A percentile compares a stretch with the other conserved stretches of the same genome.
phyloP scores from a whole-genome alignment of 2,797 vertebrate genomes.

The Sebastes cheni region DNA sequence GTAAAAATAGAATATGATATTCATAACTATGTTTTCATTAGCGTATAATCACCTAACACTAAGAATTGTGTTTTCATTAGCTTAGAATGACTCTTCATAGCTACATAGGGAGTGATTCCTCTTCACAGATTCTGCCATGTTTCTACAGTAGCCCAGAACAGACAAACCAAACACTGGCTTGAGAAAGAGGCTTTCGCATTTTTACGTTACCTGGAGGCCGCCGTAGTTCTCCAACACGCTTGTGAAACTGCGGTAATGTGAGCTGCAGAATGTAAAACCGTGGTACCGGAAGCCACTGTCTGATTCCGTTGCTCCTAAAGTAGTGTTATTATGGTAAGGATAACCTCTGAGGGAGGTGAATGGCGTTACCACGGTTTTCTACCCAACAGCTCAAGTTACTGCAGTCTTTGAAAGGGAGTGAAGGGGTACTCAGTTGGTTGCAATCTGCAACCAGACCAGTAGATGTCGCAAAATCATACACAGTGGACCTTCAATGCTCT shows the following conservation, averaged over 20 bases:
- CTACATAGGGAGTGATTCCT: neutral
- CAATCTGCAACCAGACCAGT: neutral
- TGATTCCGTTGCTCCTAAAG: too few relatives aligned
- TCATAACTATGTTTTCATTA: too few relatives aligned
- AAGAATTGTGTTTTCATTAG: too few relatives aligned
- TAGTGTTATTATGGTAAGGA: fast-evolving
- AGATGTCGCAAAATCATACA: fast-evolving
- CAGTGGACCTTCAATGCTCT: neutral
- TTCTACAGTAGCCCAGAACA: neutral
- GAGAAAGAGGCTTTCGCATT: neutral
- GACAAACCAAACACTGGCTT: neutral
- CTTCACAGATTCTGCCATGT: neutral
- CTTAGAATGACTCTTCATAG: too few relatives aligned
- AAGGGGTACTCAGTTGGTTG: too few relatives aligned
- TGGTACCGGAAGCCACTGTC: fast-evolving
- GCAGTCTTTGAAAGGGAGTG: neutral
- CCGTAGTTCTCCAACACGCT: fast-evolving
- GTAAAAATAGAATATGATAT: too few relatives aligned
- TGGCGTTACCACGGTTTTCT: too few relatives aligned
- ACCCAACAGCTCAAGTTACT: fast-evolving
- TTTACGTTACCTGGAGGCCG: fast-evolving
- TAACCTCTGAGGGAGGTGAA: too few relatives aligned
- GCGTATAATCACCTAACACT: fast-evolving
- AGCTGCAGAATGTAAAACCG: neutral
- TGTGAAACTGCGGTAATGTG: neutral